phyloP scores from a whole-genome alignment of 2,113 vertebrate species.

The Ploceus nigricollis region DNA sequence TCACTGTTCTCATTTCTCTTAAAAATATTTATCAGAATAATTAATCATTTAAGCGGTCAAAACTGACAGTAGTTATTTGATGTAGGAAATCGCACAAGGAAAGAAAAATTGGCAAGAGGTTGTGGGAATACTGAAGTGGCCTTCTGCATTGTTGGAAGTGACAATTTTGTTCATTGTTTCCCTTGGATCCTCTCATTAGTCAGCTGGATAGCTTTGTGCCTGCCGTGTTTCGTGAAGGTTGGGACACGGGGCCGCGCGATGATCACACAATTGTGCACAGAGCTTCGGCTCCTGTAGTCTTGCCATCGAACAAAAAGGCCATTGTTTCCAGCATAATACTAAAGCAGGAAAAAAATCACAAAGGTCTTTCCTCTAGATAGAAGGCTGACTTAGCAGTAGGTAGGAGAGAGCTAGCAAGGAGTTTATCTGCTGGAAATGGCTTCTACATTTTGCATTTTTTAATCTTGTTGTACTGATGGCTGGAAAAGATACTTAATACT shows the following conservation, averaged over 20 bases:
- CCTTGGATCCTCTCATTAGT: slow-evolving; percentile 9
- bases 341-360: slow-evolving; percentile 60
- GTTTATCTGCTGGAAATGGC: slow-evolving; percentile 41
- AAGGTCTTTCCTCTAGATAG: slow-evolving; percentile 71
- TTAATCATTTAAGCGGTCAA: slow-evolving; percentile 5
- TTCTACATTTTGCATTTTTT: background rate
- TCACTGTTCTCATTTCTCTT: slow-evolving; percentile 5
- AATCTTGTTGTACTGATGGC: background rate
- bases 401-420: background rate
- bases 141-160: slow-evolving; percentile 15
- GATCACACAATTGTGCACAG: slow-evolving; percentile 78
- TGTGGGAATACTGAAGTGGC: slow-evolving; percentile 35
- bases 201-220: slow-evolving; percentile 36
- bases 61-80: slow-evolving; percentile 31
- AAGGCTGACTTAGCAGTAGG: slow-evolving; percentile 48
- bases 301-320: slow-evolving; percentile 61
- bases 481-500: background rate
- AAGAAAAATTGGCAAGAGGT: slow-evolving; percentile 6
- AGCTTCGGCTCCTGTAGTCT: slow-evolving; percentile 53
- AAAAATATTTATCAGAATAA: slow-evolving; percentile 27
- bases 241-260: slow-evolving; percentile 31
- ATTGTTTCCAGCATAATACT: slow-evolving; percentile 73
- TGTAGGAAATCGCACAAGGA: background rate
- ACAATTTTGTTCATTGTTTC: slow-evolving; percentile 34
- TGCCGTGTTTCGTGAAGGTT: background rate